Evolutionary conservation across 2,888 invertebrate genomes (phyloP), one percentile per base, ranked within the genome.

Genomic region (Drosophila limbata): DNA sequence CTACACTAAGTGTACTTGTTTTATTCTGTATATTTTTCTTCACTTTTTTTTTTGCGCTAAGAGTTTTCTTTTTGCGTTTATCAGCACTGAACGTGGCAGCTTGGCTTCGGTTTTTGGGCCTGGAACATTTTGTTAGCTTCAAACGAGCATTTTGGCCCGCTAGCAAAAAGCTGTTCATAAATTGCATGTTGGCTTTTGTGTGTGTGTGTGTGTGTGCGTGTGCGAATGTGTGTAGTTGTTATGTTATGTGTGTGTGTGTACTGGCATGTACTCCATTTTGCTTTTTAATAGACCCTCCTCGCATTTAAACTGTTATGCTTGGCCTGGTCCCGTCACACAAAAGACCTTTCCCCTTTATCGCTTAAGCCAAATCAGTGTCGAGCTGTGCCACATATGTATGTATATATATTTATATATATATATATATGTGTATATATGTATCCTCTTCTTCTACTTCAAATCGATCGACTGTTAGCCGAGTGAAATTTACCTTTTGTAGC

Each of bases 281-380:
- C 82, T 79, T 85, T 88, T 82, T 88, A 89, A 85, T 85, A 88
- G 83, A 88, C 78, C 77, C 77, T 62, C 59, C 69, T 85, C 78
- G 81, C 78, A 83, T 85, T 89, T 88, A 89, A 88, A 89, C 83
- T 84, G 88, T 83, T 89, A 88, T 89, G 88, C 83, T 82, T 83
- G 90, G 86, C 84, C 76, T 80, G 78, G 57, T 66, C 55, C 40
- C 63, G 63, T 21, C 57, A 57, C 88, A 78, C 83, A 80, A 85
- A 88, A 78, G 86, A 72, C 67, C 85, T 80, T 70, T 66, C 60
- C 70, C 71, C 73, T 77, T 83, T 88, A 88, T 88, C 90, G 88
- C 69, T 83, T 74, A 72, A 70, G 71, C 85, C 84, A 89, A 85
- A 89, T 85, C 90, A 83, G 88, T 89, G 84, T 79, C 82, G 88